Conservation (phyloP, 2,113 vertebrate species). For the Sebastes fasciatus region DNA sequence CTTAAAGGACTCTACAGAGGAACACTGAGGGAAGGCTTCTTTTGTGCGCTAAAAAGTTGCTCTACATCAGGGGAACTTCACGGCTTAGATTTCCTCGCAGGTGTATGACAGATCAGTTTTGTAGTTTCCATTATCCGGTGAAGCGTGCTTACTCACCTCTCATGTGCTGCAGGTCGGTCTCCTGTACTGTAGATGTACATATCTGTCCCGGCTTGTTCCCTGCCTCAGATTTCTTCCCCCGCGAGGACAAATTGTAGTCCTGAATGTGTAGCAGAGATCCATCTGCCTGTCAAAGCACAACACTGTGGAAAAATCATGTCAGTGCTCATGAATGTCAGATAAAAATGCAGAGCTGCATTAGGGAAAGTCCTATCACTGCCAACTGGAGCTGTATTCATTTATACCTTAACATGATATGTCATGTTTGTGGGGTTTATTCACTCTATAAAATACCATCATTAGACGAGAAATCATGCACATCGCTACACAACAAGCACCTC, state of each 20-base stretch:
- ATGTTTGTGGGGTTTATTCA: neutral
- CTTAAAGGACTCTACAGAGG: neutral
- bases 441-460: neutral
- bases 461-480: neutral
- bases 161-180: slow-evolving; percentile 33
- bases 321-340: slow-evolving; percentile 63
- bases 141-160: slow-evolving; percentile 40
- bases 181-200: slow-evolving; percentile 35
- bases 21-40: neutral
- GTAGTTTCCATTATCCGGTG: slow-evolving; percentile 36
- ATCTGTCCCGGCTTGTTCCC: slow-evolving; percentile 78
- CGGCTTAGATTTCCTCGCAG: slow-evolving; percentile 27
- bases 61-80: neutral
- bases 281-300: slow-evolving; percentile 72
- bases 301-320: slow-evolving; percentile 71
- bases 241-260: slow-evolving; percentile 59
- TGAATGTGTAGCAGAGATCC: slow-evolving; percentile 43
- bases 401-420: neutral
- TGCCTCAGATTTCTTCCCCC: slow-evolving; percentile 41
- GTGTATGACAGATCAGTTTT: slow-evolving; percentile 38
- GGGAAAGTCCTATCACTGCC: slow-evolving; percentile 49
- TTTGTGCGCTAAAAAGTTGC: neutral
- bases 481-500: neutral
- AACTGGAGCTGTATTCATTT: neutral
- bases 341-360: slow-evolving; percentile 49